Evolutionary conservation across 2,888 invertebrate species (phyloP).

Genomic region (Tenthredo notha): DNA sequence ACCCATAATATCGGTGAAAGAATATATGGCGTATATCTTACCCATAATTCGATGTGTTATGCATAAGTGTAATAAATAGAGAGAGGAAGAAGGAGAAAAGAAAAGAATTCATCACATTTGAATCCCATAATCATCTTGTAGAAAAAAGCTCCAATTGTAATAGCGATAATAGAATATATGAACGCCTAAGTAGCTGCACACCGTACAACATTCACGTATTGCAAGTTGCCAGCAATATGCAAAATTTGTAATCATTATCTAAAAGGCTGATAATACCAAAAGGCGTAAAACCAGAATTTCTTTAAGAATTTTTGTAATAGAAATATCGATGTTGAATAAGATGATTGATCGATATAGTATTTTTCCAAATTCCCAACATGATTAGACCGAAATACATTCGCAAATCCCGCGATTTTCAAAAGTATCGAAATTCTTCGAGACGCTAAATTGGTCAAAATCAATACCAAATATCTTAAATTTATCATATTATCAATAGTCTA

Average conservation of each 20-base stretch:
- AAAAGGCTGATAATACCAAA: not conserved
- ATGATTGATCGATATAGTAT: not conserved
- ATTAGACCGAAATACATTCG: not conserved
- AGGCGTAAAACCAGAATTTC: not conserved
- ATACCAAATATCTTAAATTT: not conserved
- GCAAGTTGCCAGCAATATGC: not conserved
- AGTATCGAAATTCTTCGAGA: not conserved
- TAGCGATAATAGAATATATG: not conserved
- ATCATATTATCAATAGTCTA: not conserved
- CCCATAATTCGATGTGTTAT: not conserved
- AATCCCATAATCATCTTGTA: not conserved
- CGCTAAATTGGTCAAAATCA: constrained; percentile 34
- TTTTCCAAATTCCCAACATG: not conserved
- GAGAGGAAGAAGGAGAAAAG: not conserved
- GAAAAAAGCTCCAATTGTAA: not conserved
- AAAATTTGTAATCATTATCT: not conserved
- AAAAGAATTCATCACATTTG: not conserved
- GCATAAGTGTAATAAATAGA: not conserved
- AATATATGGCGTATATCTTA: not conserved
- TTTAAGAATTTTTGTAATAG: not conserved
- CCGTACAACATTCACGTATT: not conserved
- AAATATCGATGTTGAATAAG: not conserved
- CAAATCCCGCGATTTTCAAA: not conserved
- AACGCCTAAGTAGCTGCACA: no score
- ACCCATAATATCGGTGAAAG: not conserved